Base-by-base conservation (phyloP, 2,113 vertebrate species). In the Hydropotes inermis region DNA sequence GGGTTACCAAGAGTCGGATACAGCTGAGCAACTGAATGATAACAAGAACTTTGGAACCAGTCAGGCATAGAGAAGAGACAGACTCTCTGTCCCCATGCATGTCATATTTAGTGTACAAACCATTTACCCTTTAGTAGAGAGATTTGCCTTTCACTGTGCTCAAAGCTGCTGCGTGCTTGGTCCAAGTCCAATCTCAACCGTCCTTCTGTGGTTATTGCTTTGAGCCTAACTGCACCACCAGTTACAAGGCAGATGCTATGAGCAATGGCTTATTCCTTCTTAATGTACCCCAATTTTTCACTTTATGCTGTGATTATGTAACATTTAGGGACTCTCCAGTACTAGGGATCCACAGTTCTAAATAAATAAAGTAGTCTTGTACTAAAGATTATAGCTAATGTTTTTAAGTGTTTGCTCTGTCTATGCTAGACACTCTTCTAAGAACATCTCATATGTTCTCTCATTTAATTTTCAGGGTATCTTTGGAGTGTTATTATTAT, bases 321-420 rank as follows among this genome's bases (percentile, higher is more conserved):
- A 83, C 27, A 45, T n/a, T 19, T 79, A 54, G 30, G 50, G 27
- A 70, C 36, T 92, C 36, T 78, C 10, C 52, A 43, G 30, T 39
- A 43, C 52, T 64, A 58, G 67, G 28, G 25, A 52, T 67, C 45
- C 70, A 82, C 28, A 33, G 25, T 47, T 92, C 27, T 95, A 43
- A 93, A 15, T 94, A 50, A 92, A 94, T 45, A 67, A 87, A 94
- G 64, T 43, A 83, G 70, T 54, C 94, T 91, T 83, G 16, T 86
- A 50, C 21, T 50, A 43, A 82, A 94, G 39, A 8, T 91, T 91
- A 89, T 74, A 52, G 57, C 33, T 93, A 82, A 60, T 88, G 12
- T 54, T 97, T 95, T 87, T 60, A 5, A 92, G n/a, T 47, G 54
- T 67, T 95, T 95, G 52, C 33, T 95, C 43, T 82, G 1, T 64